Evolutionary conservation across 2,888 invertebrate genomes (phyloP).

Genomic region (Gymnoscelis rufifasciata): DNA sequence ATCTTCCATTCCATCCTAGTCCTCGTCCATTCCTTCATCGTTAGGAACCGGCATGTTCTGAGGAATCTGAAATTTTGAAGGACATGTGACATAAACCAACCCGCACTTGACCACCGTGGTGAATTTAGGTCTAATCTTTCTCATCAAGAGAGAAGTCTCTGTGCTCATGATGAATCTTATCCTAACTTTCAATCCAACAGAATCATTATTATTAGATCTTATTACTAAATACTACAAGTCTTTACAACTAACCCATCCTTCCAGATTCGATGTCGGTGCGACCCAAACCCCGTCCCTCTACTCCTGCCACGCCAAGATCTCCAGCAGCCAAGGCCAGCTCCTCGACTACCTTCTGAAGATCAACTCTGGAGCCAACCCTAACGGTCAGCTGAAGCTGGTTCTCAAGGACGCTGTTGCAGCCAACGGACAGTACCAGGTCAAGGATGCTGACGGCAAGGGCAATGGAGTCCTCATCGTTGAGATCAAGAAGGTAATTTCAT

Average conservation of each 20-base stretch:
- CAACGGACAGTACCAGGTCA: conserved; percentile 81
- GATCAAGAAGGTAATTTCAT: conserved; percentile 71
- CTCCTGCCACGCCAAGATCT: conserved; percentile 76
- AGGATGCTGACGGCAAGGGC: conserved; percentile 82
- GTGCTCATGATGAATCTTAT: too few species aligned
- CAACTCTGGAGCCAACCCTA: conserved; percentile 56
- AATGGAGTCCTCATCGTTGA: conserved; percentile 79
- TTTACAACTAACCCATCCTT: background rate
- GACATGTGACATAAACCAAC: too few species aligned
- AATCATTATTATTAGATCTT: too few species aligned
- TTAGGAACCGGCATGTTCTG: too few species aligned
- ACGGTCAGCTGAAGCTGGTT: conserved; percentile 75
- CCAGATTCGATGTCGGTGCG: conserved; percentile 68
- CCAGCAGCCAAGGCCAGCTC: conserved; percentile 63
- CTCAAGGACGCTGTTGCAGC: conserved; percentile 81
- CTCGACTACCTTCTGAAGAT: conserved; percentile 78
- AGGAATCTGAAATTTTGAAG: too few species aligned
- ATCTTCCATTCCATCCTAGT: too few species aligned
- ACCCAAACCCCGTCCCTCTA: conserved; percentile 62
- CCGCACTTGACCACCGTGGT: too few species aligned
- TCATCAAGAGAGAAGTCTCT: too few species aligned
- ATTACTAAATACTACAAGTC: too few species aligned
- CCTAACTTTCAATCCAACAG: too few species aligned
- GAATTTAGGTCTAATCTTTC: too few species aligned
- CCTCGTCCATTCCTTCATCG: too few species aligned